These are phyloP conservation scores for Micrasema minimum DNA, from an alignment of 1,140 invertebrate genomes.

Conservation along the genomic window DNA sequence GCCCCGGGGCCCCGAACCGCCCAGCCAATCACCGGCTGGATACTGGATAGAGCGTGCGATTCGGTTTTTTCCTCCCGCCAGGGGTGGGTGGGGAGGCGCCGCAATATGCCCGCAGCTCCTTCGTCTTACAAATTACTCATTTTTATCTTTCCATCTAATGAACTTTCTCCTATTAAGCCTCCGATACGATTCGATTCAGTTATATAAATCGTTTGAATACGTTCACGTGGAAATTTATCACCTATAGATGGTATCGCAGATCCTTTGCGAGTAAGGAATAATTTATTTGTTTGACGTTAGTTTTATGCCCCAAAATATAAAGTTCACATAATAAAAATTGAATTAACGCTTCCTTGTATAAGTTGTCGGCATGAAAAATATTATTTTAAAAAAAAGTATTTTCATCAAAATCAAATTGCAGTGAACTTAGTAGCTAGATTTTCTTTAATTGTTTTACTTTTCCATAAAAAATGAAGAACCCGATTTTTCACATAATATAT, in stretches of 20 bases:
- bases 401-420: no score
- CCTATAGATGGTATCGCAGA: not conserved
- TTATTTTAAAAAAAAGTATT: no score
- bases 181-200: slow-evolving; percentile 21
- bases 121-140: slow-evolving; percentile 37
- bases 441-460: no score
- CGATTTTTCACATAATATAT: no score
- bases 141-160: slow-evolving; percentile 41
- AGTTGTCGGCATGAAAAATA: no score
- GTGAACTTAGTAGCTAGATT: no score
- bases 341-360: no score
- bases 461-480: no score
- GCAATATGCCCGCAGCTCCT: slow-evolving; percentile 37
- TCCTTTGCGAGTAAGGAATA: no score
- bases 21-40: slow-evolving; percentile 55
- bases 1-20: slow-evolving; percentile 65
- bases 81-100: not conserved
- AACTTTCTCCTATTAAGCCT: slow-evolving; percentile 32
- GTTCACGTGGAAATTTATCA: slow-evolving; percentile 10
- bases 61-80: slow-evolving; percentile 33
- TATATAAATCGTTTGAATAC: slow-evolving; percentile 15
- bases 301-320: no score
- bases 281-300: no score
- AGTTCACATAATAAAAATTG: no score
- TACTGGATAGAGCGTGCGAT: slow-evolving; percentile 39